A percentile compares a stretch with the other conserved stretches of the same genome.
These are phyloP conservation scores for Brachymystax lenok DNA, from an alignment of 2,797 vertebrate genomes.

Conservation along the genomic window DNA sequence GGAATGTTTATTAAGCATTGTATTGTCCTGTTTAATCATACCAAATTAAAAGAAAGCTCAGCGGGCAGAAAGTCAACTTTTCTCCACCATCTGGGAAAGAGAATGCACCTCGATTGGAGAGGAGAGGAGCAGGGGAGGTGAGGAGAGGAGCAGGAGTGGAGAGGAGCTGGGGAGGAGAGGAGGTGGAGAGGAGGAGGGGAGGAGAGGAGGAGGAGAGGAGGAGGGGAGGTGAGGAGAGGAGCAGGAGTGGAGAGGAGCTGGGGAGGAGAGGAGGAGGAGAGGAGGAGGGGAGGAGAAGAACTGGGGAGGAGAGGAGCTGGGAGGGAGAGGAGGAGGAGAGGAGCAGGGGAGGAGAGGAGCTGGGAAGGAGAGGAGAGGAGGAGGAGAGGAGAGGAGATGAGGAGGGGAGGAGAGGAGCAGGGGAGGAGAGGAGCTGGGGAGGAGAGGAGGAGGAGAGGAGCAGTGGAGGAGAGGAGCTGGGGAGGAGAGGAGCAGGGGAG, in stretches of 20 bases:
- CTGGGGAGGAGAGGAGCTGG: background rate
- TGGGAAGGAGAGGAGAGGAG: background rate
- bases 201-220: background rate
- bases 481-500: background rate
- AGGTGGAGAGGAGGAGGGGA: background rate
- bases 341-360: background rate
- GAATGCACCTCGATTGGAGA: constrained; percentile 3
- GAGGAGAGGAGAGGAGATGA: background rate
- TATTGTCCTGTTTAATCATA: constrained; percentile 21
- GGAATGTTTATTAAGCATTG: constrained; percentile 37
- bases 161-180: no score
- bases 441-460: background rate
- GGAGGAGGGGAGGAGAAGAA: accelerated
- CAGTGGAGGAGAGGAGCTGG: background rate
- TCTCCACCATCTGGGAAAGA: no score
- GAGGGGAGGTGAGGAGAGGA: no score
- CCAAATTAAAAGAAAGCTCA: constrained; percentile 23
- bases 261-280: no score
- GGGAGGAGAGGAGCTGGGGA: no score
- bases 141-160: background rate
- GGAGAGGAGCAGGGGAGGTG: background rate
- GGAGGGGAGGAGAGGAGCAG: background rate
- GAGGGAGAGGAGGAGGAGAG: no score
- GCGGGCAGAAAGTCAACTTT: no score
- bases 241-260: no score